Percentiles rank a stretch among this genome's conserved stretches.
Conservation (phyloP, 2,888 invertebrate species). For the Ophioninae sp. region DNA sequence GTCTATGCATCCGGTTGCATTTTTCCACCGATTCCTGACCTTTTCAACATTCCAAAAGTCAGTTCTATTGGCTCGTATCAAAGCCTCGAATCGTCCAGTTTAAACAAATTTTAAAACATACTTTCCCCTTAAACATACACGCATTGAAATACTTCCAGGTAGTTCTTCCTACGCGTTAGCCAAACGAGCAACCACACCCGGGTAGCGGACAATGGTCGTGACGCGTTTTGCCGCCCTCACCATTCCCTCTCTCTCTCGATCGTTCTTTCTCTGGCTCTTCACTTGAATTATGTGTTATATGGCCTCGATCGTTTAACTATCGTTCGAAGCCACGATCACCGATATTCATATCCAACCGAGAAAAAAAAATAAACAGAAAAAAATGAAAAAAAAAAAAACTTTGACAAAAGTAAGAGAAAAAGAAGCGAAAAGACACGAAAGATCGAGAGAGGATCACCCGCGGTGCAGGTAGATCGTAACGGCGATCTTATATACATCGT, state of each 20-base stretch:
- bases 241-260: slow-evolving; percentile 33
- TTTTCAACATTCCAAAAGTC: neutral
- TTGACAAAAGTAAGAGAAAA: slow-evolving; percentile 8
- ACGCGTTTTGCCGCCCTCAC: slow-evolving; percentile 71
- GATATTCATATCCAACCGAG: too few species aligned
- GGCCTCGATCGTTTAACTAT: slow-evolving; percentile 71
- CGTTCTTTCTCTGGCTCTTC: slow-evolving; percentile 65
- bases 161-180: slow-evolving; percentile 78
- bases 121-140: slow-evolving; percentile 3
- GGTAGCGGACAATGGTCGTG: slow-evolving; percentile 74
- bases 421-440: slow-evolving; percentile 29
- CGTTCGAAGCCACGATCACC: slow-evolving; percentile 69
- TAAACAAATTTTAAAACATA: neutral
- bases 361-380: slow-evolving; percentile 11
- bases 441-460: slow-evolving; percentile 56
- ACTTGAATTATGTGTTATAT: slow-evolving; percentile 75
- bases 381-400: slow-evolving; percentile 19
- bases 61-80: neutral
- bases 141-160: slow-evolving; percentile 67
- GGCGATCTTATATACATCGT: slow-evolving; percentile 17
- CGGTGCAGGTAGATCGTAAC: slow-evolving; percentile 54
- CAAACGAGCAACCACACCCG: slow-evolving; percentile 77
- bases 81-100: neutral
- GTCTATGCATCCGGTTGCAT: too few species aligned
- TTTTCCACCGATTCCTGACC: too few species aligned